These are phyloP conservation scores for Sphinx pinastri DNA, from an alignment of 2,888 invertebrate genomes.

Conservation along the genomic window DNA sequence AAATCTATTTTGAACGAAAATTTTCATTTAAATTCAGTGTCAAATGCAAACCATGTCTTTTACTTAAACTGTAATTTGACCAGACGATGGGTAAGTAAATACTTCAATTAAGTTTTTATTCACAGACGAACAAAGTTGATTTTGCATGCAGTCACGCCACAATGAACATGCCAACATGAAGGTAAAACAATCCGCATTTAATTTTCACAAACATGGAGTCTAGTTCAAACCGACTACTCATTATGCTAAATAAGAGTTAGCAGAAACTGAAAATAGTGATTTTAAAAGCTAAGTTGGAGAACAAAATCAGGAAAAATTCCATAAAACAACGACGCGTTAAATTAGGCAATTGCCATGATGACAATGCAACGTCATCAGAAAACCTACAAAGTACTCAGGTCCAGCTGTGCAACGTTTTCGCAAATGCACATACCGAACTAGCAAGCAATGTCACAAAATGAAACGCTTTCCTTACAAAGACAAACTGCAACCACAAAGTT, in stretches of 20 bases:
- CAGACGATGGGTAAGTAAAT: constrained; percentile 37
- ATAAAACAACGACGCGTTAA: not conserved
- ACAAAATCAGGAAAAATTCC: constrained; percentile 1
- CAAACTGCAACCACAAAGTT: constrained; percentile 19
- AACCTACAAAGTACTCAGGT: constrained; percentile 47
- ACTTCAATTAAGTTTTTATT: constrained; percentile 7
- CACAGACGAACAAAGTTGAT: constrained; percentile 35
- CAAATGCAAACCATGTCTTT: not conserved
- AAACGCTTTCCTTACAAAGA: constrained; percentile 25
- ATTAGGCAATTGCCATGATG: constrained; percentile 18
- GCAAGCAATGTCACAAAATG: constrained; percentile 50
- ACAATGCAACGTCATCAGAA: constrained; percentile 38
- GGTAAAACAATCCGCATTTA: constrained; percentile 24
- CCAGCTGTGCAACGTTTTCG: constrained; percentile 64
- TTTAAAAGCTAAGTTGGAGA: not conserved
- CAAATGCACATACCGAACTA: constrained; percentile 58
- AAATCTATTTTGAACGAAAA: not conserved
- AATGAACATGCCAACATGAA: constrained; percentile 40
- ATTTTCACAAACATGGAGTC: constrained; percentile 32
- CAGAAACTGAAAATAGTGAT: not conserved
- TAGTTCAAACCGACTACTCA: not conserved
- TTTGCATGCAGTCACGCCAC: constrained; percentile 62
- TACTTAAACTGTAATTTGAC: not conserved
- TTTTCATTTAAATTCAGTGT: too few relatives aligned
- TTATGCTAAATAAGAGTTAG: not conserved